Evolutionary conservation across 2,797 vertebrate genomes (phyloP), one percentile per base, ranked within the genome.

Genomic region (Borostomias antarcticus): DNA sequence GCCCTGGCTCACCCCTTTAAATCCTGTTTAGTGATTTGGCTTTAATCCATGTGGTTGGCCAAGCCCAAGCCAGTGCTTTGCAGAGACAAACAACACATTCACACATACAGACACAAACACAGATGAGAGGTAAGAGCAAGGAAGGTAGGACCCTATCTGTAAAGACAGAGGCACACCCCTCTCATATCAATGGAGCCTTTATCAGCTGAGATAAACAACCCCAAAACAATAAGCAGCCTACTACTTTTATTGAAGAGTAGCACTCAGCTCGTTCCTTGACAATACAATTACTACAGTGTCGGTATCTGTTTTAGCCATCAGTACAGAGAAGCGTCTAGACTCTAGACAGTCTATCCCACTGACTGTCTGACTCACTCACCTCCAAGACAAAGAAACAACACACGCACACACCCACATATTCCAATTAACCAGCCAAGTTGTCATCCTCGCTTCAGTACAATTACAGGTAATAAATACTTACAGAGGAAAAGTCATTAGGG

Each of bases 391-490:
- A 58, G 4, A n/a, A 21, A 33, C 32, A 51, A 37, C 10, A 30
- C 32, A 54, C 5, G 28, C 48, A 63, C 3, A 15, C 57, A 77
- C 43, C 23, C 45, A 72, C 45, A 50, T 26, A 66, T 57, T 45
- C 58, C 19, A 8, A 54, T 35, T 25, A 6, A 56, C 9, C 60
- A 52, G 29, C 19, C 33, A 8, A 28, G 29, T 30, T 61, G 61
- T 57, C 32, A 23, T 13, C 13, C 33, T 75, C 29, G 56, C 60
- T 3, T 29, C 8, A 29, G 13, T 61, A 61, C 62, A 66, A 76
- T 54, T 10, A 29, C 43, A 69, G 21, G 52, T n/a, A 75, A 77
- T 50, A 5, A 72, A 45, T 89, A 89, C 89, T 90, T 84, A 90
- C 90, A 84, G 80, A 76, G 72, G 79, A 75, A 80, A 70, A 73